phyloP scores from a whole-genome alignment of 2,797 vertebrate species.

The Tadarida brasiliensis region DNA sequence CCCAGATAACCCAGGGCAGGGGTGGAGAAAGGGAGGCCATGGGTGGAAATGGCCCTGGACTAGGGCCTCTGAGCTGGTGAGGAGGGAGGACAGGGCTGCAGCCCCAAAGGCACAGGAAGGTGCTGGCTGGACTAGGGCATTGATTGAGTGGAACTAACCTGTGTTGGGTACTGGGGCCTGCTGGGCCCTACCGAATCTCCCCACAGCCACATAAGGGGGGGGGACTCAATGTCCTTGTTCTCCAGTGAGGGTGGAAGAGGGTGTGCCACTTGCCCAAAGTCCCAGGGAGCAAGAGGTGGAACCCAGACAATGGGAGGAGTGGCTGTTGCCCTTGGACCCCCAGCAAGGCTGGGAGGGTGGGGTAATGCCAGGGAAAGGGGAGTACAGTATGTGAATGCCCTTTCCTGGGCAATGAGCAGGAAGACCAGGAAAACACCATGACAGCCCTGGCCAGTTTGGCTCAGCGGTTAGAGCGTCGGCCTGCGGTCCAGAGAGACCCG shows the following conservation, averaged over 20 bases:
- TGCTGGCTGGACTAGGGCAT: not conserved
- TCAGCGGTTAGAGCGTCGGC: too few species aligned
- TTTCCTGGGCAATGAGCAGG: not conserved
- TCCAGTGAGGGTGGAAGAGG: not conserved
- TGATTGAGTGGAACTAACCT: not conserved
- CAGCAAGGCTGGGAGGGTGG: not conserved
- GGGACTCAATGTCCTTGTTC: fast-evolving
- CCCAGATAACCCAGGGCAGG: not conserved
- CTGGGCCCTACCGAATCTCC: not conserved
- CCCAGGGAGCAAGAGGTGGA: not conserved
- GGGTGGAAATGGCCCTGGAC: not conserved
- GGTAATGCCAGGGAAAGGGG: not conserved
- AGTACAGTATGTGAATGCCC: not conserved
- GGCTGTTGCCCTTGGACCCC: not conserved
- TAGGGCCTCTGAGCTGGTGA: not conserved
- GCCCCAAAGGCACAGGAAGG: not conserved
- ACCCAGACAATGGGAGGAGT: too few species aligned
- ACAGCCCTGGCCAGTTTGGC: too few species aligned
- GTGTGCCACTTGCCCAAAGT: not conserved
- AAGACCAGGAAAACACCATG: not conserved
- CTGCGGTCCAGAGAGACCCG: too few species aligned
- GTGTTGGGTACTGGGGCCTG: not conserved
- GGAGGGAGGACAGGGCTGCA: too few species aligned
- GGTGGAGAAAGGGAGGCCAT: not conserved
- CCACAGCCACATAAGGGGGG: not conserved